Evolutionary conservation across 2,113 vertebrate genomes (phyloP).

Genomic region (Ictalurus furcatus): DNA sequence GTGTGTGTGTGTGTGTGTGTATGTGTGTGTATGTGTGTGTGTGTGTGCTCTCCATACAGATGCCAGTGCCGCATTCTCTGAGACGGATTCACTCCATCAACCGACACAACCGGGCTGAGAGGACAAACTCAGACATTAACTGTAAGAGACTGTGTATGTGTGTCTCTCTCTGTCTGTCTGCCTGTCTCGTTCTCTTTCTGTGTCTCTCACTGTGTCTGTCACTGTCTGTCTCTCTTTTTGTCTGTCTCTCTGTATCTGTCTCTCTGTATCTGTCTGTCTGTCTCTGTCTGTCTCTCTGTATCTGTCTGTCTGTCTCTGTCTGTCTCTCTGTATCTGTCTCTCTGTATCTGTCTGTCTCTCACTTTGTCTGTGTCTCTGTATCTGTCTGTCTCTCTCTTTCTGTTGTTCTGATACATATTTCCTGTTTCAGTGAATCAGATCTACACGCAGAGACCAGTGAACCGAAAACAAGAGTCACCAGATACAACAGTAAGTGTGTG

Average conservation of each 20-base stretch:
- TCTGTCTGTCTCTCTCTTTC: not conserved
- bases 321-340: not conserved
- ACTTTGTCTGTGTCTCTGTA: not conserved
- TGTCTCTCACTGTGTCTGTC: not conserved
- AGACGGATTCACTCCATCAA: constrained; percentile 84
- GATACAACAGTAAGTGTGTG: constrained; percentile 61
- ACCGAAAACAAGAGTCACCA: constrained; percentile 51
- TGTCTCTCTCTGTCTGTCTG: not conserved
- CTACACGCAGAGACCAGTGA: constrained; percentile 62
- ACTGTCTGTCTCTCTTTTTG: not conserved
- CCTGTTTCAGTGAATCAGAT: constrained; percentile 70
- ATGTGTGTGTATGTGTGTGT: not conserved
- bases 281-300: not conserved
- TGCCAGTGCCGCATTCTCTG: constrained; percentile 70
- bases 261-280: not conserved
- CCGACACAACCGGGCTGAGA: constrained; percentile 74
- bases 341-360: not conserved
- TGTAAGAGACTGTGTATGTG: constrained; percentile 66
- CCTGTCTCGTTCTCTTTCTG: not conserved
- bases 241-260: not conserved
- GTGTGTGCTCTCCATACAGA: constrained; percentile 41
- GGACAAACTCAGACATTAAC: constrained; percentile 75
- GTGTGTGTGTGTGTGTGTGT: constrained; percentile 6
- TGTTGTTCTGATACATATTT: not conserved
- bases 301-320: not conserved